These are phyloP conservation scores for Drosophila subpulchrella DNA, from an alignment of 1,140 invertebrate species.

Conservation along the genomic window DNA sequence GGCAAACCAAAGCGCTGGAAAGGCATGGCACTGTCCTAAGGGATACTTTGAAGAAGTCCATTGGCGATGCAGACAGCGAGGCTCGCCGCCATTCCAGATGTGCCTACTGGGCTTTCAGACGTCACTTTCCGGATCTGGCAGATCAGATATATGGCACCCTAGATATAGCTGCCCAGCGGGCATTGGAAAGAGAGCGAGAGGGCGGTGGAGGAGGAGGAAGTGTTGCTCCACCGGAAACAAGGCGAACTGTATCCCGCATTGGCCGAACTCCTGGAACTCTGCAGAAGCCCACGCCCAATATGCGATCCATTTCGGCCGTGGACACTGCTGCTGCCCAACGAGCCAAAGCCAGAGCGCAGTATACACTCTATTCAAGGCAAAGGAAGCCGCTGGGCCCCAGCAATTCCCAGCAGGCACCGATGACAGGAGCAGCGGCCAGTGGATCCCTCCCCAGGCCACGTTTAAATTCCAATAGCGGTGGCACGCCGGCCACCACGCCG, in stretches of 20 bases:
- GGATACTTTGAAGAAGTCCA: constrained; percentile 94
- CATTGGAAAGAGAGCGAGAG: constrained; percentile 88
- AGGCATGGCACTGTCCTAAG: constrained; percentile 91
- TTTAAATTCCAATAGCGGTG: constrained; percentile 70
- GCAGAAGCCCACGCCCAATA: constrained; percentile 84
- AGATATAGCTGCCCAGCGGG: constrained; percentile 93
- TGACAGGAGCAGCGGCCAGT: constrained; percentile 85
- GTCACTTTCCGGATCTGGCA: constrained; percentile 95
- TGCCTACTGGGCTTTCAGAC: constrained; percentile 95
- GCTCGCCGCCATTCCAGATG: constrained; percentile 92
- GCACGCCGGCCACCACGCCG: constrained; percentile 64
- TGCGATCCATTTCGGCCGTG: constrained; percentile 95
- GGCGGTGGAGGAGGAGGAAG: constrained; percentile 39
- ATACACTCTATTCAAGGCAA: constrained; percentile 90
- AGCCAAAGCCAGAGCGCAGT: constrained; percentile 92
- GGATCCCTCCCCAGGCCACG: constrained; percentile 63
- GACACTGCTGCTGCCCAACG: constrained; percentile 95
- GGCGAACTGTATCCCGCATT: constrained; percentile 64
- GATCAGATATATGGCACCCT: constrained; percentile 93
- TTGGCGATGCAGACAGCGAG: constrained; percentile 96
- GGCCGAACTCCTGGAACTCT: constrained; percentile 63
- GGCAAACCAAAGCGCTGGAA: constrained; percentile 93
- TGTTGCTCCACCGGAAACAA: constrained; percentile 36
- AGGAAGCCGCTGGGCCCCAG: constrained; percentile 86
- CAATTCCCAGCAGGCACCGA: constrained; percentile 86